phyloP scores from a whole-genome alignment of 2,113 vertebrate species.

The Centropristis striata region DNA sequence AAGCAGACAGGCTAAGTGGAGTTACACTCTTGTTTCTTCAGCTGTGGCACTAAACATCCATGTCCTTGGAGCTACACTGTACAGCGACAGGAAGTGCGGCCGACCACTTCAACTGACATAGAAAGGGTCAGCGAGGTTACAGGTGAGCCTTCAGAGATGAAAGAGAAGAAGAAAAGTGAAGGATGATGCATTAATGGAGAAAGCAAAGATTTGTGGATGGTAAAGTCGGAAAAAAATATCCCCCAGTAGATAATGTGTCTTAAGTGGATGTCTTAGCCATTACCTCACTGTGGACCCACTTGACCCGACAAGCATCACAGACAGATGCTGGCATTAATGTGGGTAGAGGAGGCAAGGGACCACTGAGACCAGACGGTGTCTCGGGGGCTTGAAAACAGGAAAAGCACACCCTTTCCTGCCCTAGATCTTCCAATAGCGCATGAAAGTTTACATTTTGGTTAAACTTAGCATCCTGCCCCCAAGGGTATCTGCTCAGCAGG shows the following conservation, averaged over 20 bases:
- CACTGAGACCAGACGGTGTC: slow-evolving; percentile 56
- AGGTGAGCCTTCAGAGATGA: slow-evolving; percentile 34
- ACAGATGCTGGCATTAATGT: slow-evolving; percentile 58
- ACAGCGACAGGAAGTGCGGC: slow-evolving; percentile 12
- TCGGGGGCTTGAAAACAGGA: slow-evolving; percentile 75
- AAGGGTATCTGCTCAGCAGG: slow-evolving; percentile 34
- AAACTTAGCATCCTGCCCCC: slow-evolving; percentile 59
- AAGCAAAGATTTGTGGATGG: slow-evolving; percentile 22
- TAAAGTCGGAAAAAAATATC: slow-evolving; percentile 5
- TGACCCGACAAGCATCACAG: slow-evolving; percentile 73
- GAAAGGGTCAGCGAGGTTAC: slow-evolving; percentile 6
- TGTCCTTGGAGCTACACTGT: slow-evolving; percentile 48
- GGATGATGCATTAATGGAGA: slow-evolving; percentile 20
- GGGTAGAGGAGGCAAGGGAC: slow-evolving; percentile 57
- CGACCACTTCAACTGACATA: slow-evolving; percentile 34
- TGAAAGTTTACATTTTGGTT: slow-evolving; percentile 71
- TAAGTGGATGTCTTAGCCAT: slow-evolving; percentile 65
- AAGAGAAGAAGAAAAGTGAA: slow-evolving; percentile 7
- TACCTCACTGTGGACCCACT: slow-evolving; percentile 77
- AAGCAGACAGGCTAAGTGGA: slow-evolving; percentile 77
- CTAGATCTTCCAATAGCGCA: slow-evolving; percentile 69
- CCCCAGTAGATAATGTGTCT: slow-evolving; percentile 47
- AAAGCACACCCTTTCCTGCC: slow-evolving; percentile 83
- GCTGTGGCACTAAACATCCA: slow-evolving; percentile 68
- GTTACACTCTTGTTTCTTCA: slow-evolving; percentile 80